Base-by-base conservation (phyloP, 2,888 invertebrate species). In the Sarcophaga carnaria region DNA sequence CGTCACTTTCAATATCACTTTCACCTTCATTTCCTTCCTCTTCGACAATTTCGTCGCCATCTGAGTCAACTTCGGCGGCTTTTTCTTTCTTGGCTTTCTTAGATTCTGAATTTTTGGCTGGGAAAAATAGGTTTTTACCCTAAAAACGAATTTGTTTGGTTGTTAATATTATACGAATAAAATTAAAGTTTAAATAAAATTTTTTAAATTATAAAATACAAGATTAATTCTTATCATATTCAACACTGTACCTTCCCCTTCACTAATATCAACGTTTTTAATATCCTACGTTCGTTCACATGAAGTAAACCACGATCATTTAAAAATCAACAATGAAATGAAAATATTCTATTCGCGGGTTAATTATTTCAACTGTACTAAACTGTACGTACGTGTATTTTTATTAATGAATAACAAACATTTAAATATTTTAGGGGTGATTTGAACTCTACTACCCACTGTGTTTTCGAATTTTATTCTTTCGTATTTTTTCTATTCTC, bases 81-180 rank as follows among this genome's bases (percentile, higher is more conserved):
- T 91, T 91, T 83, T 90, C 93, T 90, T 93, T 93, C 91, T 93
- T 93, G 86, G 92, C 91, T 91, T 93, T 93, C 91, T 93, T 93
- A 91, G 92, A 90, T 90, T 93, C 93, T 90, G 92, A 90, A 89
- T 91, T 90, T 92, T 93, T 93, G 81, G 91, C 91, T 62, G 62
- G 62, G 22, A 62, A 62, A 62, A 62, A 54, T 54, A 54, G 17
- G 17, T 17, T 54, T 54, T 54, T 62, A 20, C 62, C 93, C 93
- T 85, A 10, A 90, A 90, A 80, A 69, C 74, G 37, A 78, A 70
- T 37, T 8, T 8, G 37, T 37, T 37, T 37, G 37, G 10, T 37
- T 37, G 37, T 37, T 37, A 37, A 37, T 37, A 37, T 37, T 37
- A 37, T 37, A 8, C 37, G 37, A 37, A 37, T 37, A 6, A 1